Percentiles rank a stretch among this genome's conserved stretches.
phyloP scores from a whole-genome alignment of 2,797 vertebrate genomes.

The Spheniscus humboldti region DNA sequence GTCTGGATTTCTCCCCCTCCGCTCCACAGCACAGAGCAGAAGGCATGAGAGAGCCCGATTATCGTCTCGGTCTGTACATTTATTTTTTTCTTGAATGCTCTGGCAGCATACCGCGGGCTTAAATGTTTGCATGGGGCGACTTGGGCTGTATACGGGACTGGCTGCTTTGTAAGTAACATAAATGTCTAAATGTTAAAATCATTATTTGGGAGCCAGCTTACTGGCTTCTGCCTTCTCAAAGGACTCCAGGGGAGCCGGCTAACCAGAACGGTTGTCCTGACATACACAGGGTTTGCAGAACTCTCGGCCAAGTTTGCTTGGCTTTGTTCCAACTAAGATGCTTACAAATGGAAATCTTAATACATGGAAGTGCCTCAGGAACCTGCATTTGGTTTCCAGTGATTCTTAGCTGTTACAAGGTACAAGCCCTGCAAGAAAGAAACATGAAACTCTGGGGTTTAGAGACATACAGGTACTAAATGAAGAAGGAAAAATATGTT shows the following conservation, averaged over 20 bases:
- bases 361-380: not conserved
- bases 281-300: not conserved
- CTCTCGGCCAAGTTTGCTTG: not conserved
- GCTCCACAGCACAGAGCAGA: not conserved
- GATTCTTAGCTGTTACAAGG: not conserved
- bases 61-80: not conserved
- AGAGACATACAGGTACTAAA: not conserved
- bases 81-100: not conserved
- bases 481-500: not conserved
- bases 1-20: not conserved
- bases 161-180: not conserved
- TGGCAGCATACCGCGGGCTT: not conserved
- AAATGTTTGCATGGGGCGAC: not conserved
- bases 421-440: not conserved
- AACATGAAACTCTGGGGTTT: not conserved
- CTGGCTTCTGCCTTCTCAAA: not conserved
- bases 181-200: not conserved
- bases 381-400: not conserved
- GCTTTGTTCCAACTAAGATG: not conserved
- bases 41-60: not conserved
- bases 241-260: not conserved
- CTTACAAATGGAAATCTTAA: constrained; percentile 8
- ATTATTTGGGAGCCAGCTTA: not conserved
- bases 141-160: not conserved
- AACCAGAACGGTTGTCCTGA: not conserved